Conservation (phyloP, 2,888 invertebrate species). For the Thyatira batis region DNA sequence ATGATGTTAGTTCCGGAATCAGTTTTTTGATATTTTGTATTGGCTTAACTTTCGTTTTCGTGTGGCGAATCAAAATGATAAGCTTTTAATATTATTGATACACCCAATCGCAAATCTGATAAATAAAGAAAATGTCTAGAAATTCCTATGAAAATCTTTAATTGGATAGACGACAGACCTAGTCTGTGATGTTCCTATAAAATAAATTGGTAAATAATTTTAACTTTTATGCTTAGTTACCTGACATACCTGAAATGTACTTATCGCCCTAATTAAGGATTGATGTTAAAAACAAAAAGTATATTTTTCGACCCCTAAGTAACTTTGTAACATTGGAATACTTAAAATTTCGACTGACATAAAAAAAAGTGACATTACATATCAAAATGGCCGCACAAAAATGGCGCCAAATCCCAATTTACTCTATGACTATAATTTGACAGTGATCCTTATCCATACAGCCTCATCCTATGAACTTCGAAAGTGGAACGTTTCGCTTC, state of each 20-base stretch:
- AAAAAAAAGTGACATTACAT: no score
- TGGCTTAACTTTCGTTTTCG: neutral
- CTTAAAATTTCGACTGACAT: no score
- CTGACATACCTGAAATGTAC: no score
- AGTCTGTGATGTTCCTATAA: no score
- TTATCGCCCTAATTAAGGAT: no score
- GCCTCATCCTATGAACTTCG: slow-evolving; percentile 24
- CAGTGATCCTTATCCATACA: neutral
- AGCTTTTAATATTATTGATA: neutral
- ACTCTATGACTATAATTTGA: neutral
- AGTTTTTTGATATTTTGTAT: neutral
- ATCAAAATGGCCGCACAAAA: neutral
- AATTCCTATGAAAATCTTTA: no score
- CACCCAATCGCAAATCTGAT: neutral
- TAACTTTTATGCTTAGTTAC: no score
- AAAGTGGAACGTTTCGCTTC: slow-evolving; percentile 50
- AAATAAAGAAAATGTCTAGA: neutral
- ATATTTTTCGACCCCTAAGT: no score
- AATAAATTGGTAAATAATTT: no score
- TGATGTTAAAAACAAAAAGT: no score
- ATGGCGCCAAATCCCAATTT: neutral
- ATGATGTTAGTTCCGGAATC: neutral
- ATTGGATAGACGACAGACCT: no score
- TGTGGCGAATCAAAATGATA: neutral
- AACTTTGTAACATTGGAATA: no score